phyloP scores from a whole-genome alignment of 2,797 vertebrate species.

The Anomalospiza imberbis region DNA sequence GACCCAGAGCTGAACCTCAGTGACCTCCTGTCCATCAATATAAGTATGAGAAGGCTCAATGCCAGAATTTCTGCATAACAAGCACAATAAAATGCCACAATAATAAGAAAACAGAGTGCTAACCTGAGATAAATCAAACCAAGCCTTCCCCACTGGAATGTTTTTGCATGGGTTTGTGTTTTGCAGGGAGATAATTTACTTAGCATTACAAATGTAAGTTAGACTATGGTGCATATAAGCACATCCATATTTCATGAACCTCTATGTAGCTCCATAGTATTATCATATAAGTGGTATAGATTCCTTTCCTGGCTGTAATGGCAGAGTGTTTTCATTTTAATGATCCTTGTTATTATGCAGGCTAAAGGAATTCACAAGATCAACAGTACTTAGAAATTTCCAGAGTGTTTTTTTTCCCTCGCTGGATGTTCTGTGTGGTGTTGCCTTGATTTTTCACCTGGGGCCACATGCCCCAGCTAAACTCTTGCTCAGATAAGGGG shows the following conservation, averaged over 20 bases:
- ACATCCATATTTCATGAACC: slow-evolving; percentile 67
- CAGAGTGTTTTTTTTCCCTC: neutral
- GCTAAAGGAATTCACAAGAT: slow-evolving; percentile 22
- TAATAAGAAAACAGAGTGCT: neutral
- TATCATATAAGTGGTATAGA: slow-evolving; percentile 58
- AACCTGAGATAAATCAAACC: neutral
- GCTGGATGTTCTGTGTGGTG: neutral
- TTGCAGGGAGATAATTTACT: slow-evolving; percentile 63
- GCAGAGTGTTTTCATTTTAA: slow-evolving; percentile 60
- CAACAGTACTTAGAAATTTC: neutral
- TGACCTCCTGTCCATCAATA: neutral
- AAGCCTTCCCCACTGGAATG: neutral
- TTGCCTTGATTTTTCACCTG: neutral
- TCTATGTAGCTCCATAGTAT: slow-evolving; percentile 33
- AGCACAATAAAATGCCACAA: neutral
- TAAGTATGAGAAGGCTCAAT: neutral
- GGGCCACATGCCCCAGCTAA: neutral
- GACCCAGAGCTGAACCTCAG: neutral
- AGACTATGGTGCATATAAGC: slow-evolving; percentile 31
- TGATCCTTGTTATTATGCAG: slow-evolving; percentile 41
- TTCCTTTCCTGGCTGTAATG: slow-evolving; percentile 38
- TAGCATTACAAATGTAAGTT: slow-evolving; percentile 63
- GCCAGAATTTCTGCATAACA: neutral
- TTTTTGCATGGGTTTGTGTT: slow-evolving; percentile 29
- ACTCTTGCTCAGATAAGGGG: neutral